Conservation (phyloP, 1,140 invertebrate genomes). For the Caenorhabditis inopinata region DNA sequence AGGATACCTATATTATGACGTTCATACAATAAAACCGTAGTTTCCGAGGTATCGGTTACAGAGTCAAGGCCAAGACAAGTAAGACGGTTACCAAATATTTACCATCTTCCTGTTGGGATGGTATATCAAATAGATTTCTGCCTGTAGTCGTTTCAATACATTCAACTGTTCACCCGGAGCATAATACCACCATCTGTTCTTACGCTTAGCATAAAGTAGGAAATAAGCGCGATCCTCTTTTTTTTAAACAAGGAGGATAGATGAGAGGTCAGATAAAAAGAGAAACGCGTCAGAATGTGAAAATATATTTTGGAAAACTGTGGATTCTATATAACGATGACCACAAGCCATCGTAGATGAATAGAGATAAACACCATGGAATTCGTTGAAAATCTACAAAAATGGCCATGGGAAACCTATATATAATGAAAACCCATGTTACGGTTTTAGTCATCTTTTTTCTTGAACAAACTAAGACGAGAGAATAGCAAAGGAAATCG, state of each 20-base stretch:
- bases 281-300: slow-evolving; percentile 28
- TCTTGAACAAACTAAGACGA: neutral
- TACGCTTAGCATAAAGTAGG: neutral
- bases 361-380: neutral
- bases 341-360: slow-evolving; percentile 19
- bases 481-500: neutral
- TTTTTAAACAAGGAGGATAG: neutral
- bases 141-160: neutral
- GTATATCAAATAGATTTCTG: neutral
- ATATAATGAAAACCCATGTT: neutral
- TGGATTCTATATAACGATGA: neutral
- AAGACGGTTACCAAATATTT: slow-evolving; percentile 21
- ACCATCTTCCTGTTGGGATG: neutral
- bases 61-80: slow-evolving; percentile 28
- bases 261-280: slow-evolving; percentile 26
- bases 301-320: neutral
- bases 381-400: neutral
- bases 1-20: neutral
- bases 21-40: neutral
- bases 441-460: neutral
- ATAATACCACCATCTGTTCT: neutral
- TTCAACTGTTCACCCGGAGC: neutral
- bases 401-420: neutral
- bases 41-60: slow-evolving; percentile 24
- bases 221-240: neutral